Conservation (phyloP, 2,113 vertebrate species). For the Notechis scutatus region DNA sequence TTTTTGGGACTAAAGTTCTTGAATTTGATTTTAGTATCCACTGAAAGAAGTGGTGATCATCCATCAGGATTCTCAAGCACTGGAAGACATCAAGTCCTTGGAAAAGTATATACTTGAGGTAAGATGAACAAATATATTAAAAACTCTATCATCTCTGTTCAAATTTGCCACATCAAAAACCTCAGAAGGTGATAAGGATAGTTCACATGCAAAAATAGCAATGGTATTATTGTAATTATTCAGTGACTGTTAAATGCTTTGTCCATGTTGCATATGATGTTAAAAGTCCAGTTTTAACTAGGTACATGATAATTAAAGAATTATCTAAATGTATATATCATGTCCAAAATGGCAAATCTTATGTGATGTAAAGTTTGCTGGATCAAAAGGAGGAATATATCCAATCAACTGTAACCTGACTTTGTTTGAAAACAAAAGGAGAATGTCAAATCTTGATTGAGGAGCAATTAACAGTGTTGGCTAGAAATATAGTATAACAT, state of each 20-base stretch:
- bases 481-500: no score
- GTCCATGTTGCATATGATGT: background rate
- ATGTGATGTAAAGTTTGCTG: background rate
- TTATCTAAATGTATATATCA: background rate
- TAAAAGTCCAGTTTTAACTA: background rate
- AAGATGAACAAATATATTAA: constrained; percentile 40
- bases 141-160: background rate
- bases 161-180: background rate
- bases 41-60: constrained; percentile 95
- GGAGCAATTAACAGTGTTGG: background rate
- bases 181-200: background rate
- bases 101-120: constrained; percentile 96
- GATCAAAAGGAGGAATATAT: background rate
- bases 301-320: background rate
- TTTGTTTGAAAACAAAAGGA: background rate
- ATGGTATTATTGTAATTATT: background rate
- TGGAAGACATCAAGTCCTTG: constrained; percentile 84
- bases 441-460: background rate
- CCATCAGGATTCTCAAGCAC: constrained; percentile 87
- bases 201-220: background rate
- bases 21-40: constrained; percentile 79
- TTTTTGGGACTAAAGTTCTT: background rate
- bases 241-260: background rate
- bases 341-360: background rate
- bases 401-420: background rate